phyloP scores from a whole-genome alignment of 2,888 invertebrate genomes.

The Gastracanthus pulcherrimus region DNA sequence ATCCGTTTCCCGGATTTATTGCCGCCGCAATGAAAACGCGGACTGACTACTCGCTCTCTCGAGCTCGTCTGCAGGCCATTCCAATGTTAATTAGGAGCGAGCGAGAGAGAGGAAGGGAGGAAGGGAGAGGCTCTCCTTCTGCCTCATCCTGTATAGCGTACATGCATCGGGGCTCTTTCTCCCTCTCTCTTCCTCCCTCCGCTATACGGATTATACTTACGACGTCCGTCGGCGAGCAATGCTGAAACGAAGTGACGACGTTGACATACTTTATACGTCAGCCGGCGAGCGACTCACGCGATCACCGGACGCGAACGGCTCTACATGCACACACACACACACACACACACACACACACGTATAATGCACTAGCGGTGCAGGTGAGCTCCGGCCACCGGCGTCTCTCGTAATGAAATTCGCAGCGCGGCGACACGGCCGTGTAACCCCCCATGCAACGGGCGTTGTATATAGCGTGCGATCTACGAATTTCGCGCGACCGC shows the following conservation, averaged over 20 bases:
- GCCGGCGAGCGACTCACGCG: conserved; percentile 59
- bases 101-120: not conserved
- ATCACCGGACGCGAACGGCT: conserved; percentile 45
- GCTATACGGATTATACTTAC: conserved; percentile 65
- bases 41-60: conserved; percentile 57
- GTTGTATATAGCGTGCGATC: too few species aligned
- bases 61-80: conserved; percentile 68
- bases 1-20: conserved; percentile 74
- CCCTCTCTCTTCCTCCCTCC: not conserved
- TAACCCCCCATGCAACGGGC: not conserved
- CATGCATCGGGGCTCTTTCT: too few species aligned
- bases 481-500: too few species aligned
- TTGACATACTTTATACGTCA: conserved; percentile 69
- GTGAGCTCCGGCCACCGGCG: not conserved
- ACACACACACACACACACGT: too few species aligned
- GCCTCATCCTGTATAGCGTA: too few species aligned
- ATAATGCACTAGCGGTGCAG: too few species aligned
- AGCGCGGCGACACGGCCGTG: not conserved
- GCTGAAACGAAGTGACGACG: conserved; percentile 72
- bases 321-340: not conserved
- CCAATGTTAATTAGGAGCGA: conserved; percentile 73
- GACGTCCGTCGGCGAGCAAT: conserved; percentile 67
- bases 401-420: conserved; percentile 13
- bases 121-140: conserved; percentile 29
- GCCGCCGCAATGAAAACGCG: conserved; percentile 69